Percentiles rank a stretch among this genome's conserved stretches.
Conservation (phyloP, 2,888 invertebrate species). For the Podabrus alpinus region DNA sequence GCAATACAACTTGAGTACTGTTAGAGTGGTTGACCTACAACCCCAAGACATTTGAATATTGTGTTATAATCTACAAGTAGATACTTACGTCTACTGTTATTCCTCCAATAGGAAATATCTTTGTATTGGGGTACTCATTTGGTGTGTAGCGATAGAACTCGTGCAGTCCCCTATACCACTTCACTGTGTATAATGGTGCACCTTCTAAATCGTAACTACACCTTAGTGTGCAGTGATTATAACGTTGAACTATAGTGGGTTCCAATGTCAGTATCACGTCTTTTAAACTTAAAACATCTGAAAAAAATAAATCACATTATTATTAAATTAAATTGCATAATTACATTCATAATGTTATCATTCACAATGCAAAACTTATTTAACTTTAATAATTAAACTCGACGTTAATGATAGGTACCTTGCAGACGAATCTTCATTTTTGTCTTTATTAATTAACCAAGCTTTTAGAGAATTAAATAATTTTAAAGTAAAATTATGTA, state of each 20-base stretch:
- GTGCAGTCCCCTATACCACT: slow-evolving; percentile 82
- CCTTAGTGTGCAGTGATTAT: slow-evolving; percentile 70
- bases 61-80: slow-evolving; percentile 14
- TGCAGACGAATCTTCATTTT: too few species aligned
- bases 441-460: too few species aligned
- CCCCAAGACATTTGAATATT: slow-evolving; percentile 18
- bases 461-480: too few species aligned
- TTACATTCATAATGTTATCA: too few species aligned
- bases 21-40: slow-evolving; percentile 74
- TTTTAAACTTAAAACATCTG: slow-evolving; percentile 69
- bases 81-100: slow-evolving; percentile 81
- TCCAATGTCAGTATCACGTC: slow-evolving; percentile 73
- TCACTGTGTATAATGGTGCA: slow-evolving; percentile 78
- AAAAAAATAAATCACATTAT: slow-evolving; percentile 34
- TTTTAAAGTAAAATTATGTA: too few species aligned
- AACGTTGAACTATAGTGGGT: slow-evolving; percentile 71
- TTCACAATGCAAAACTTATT: too few species aligned
- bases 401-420: too few species aligned
- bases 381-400: too few species aligned
- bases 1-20: slow-evolving; percentile 73
- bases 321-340: neutral
- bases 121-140: slow-evolving; percentile 70
- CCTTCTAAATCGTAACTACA: slow-evolving; percentile 79
- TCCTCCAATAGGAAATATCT: slow-evolving; percentile 74
- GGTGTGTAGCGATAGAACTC: slow-evolving; percentile 87